A percentile compares a stretch with the other conserved stretches of the same genome.
Conservation (phyloP, 2,797 vertebrate genomes). For the Glossophaga mutica region DNA sequence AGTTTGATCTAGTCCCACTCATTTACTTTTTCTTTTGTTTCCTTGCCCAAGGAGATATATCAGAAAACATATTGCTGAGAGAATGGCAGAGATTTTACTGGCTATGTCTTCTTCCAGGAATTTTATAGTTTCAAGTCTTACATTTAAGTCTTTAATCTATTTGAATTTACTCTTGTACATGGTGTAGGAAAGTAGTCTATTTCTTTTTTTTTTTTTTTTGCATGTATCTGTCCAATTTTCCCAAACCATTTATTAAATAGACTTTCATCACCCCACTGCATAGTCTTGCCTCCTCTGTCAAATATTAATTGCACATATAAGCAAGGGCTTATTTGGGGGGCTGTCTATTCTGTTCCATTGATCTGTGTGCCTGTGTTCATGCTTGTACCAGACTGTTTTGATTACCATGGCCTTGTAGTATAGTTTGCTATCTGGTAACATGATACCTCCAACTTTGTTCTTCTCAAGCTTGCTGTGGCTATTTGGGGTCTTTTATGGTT, state of each 20-base stretch:
- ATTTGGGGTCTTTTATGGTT: neutral
- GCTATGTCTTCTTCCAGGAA: neutral
- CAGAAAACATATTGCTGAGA: neutral
- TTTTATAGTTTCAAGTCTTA: neutral
- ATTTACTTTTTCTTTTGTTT: neutral
- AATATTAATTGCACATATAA: neutral
- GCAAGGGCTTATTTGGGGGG: neutral
- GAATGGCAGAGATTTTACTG: neutral
- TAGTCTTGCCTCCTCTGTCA: neutral
- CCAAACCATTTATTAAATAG: neutral
- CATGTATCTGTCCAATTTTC: neutral
- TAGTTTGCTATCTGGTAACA: neutral
- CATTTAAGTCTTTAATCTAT: neutral
- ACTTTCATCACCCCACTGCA: neutral
- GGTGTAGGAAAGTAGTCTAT: neutral
- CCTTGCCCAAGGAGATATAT: neutral
- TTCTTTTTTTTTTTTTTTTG: too few relatives aligned
- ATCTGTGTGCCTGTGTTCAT: neutral
- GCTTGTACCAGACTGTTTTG: neutral
- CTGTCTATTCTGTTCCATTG: neutral
- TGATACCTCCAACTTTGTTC: neutral
- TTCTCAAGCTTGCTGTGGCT: neutral
- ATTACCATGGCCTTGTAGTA: neutral
- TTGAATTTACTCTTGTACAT: neutral
- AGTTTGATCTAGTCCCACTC: neutral